Base-by-base conservation (phyloP, 2,888 invertebrate genomes). In the Catocala sponsa region DNA sequence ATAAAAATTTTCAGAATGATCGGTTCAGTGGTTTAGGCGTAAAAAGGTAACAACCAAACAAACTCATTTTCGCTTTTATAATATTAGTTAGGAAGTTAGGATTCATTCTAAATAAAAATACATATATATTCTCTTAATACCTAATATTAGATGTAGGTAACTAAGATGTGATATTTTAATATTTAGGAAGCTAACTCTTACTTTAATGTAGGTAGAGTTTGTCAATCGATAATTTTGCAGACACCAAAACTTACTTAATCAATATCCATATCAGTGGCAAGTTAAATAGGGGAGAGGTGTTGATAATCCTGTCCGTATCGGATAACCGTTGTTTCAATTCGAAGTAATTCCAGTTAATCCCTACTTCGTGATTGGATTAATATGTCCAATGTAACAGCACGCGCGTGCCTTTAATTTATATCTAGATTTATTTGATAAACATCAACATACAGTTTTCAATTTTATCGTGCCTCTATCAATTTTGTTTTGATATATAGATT, bases 271-370 rank as follows among this genome's bases (percentile, higher is more conserved):
- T 60, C 62, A 33, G 52, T 68, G 15, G 54, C 43, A 53, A 74
- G 59, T 68, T 59, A 61, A 64, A 65, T 49, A 60, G 41, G 63
- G 67, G n/a, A n/a, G 35, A 68, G 56, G 70, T 73, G 81, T 69
- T 71, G 63, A 68, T 87, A 85, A 88, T 86, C 85, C 84, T 64
- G 58, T 70, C 70, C 70, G 72, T 74, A 70, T 80, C 78, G 82
- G 80, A 84, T 84, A 82, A 81, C 81, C 66, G 78, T 78, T 77
- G 82, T 76, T 80, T 84, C 82, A 84, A 85, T 86, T 83, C 76
- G 66, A 73, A 72, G 74, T 81, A 83, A 78, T 74, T 65, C 75
- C 65, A 73, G 74, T 76, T 85, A 84, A 82, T 80, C 80, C 79
- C 55, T 69, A 63, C 50, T 78, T 78, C 77, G 80, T 81, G 81